phyloP scores from a whole-genome alignment of 2,113 vertebrate species.

The Coryphaenoides rupestris region DNA sequence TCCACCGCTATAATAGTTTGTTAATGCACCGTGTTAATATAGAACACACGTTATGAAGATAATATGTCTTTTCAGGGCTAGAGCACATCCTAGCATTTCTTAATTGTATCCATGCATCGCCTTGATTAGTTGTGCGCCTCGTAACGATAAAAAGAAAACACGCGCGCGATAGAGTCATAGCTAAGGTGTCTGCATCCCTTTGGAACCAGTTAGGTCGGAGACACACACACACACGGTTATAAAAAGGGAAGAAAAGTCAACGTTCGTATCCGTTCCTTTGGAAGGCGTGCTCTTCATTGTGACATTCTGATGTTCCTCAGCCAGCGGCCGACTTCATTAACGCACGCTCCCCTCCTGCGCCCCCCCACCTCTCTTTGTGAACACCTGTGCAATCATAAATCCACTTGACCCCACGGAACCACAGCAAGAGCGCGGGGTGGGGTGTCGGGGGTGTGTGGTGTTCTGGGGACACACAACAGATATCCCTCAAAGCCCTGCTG shows the following conservation, averaged over 20 bases:
- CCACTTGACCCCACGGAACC: slow-evolving; percentile 71
- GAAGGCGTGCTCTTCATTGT: slow-evolving; percentile 32
- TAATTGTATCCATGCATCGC: too few relatives aligned
- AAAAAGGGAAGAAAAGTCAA: slow-evolving; percentile 41
- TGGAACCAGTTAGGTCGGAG: slow-evolving; percentile 23
- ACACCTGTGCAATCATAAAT: slow-evolving; percentile 55
- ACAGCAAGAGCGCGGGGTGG: slow-evolving; percentile 73
- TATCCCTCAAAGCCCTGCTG: slow-evolving; percentile 90
- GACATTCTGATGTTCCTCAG: slow-evolving; percentile 41
- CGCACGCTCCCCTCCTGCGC: slow-evolving; percentile 18
- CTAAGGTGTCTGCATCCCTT: background rate
- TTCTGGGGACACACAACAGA: slow-evolving; percentile 84
- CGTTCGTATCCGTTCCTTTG: slow-evolving; percentile 22
- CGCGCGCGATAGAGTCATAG: background rate
- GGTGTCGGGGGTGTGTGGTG: slow-evolving; percentile 83
- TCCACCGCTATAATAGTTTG: too few relatives aligned
- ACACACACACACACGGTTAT: slow-evolving; percentile 42
- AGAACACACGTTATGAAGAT: too few relatives aligned
- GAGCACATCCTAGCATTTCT: too few relatives aligned
- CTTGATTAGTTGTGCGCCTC: too few relatives aligned
- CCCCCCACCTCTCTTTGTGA: slow-evolving; percentile 26
- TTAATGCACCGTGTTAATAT: too few relatives aligned
- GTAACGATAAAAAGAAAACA: too few relatives aligned
- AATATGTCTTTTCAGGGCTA: too few relatives aligned
- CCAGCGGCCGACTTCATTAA: slow-evolving; percentile 56